Evolutionary conservation across 2,888 invertebrate genomes (phyloP).

Genomic region (Amaurobius ferox): DNA sequence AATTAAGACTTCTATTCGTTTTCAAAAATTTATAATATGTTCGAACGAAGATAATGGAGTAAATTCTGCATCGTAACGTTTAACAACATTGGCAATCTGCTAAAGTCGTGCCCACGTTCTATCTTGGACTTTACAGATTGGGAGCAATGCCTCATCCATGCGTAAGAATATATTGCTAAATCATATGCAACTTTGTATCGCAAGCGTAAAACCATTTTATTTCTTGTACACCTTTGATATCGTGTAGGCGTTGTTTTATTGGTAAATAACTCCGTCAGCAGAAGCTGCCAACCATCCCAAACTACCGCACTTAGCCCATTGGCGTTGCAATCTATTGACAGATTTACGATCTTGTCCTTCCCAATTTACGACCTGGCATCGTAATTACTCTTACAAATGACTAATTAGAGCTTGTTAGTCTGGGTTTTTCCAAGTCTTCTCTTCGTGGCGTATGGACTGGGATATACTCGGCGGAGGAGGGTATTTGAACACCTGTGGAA

Average conservation of each 20-base stretch:
- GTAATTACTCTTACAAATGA: conserved; percentile 58
- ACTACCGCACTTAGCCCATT: background rate
- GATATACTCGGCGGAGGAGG: background rate
- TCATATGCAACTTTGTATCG: too few species aligned
- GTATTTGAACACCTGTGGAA: conserved; percentile 48
- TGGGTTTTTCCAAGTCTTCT: background rate
- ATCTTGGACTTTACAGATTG: too few species aligned
- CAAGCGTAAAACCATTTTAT: too few species aligned
- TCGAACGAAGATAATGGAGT: too few species aligned
- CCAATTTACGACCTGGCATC: conserved; percentile 42
- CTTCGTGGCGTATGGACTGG: conserved; percentile 25
- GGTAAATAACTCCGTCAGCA: conserved; percentile 65
- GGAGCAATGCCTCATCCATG: too few species aligned
- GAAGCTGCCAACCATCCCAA: background rate
- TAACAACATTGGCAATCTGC: too few species aligned
- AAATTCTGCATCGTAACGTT: too few species aligned
- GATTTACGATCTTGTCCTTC: conserved; percentile 37
- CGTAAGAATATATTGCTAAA: too few species aligned
- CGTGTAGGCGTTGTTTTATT: conserved; percentile 61
- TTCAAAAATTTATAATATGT: too few species aligned
- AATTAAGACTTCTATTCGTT: too few species aligned
- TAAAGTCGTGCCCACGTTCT: too few species aligned
- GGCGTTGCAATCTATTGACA: conserved; percentile 19
- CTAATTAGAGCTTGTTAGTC: conserved; percentile 53
- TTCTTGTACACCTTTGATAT: too few species aligned